These are phyloP conservation scores for Electrona antarctica DNA, from an alignment of 2,113 vertebrate genomes.

Conservation along the genomic window DNA sequence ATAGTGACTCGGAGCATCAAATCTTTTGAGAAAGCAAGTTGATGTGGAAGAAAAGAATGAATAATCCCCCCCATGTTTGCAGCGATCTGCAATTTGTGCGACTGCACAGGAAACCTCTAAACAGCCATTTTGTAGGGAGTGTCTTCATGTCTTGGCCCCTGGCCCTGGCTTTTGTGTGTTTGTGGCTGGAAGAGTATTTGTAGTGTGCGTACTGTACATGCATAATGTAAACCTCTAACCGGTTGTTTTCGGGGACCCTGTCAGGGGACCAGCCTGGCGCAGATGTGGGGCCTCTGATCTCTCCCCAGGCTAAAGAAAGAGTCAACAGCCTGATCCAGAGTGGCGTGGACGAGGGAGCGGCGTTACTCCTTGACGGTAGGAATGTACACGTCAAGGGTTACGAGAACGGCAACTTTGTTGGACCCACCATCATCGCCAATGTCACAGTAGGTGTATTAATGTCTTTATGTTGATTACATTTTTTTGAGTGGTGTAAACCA, in stretches of 20 bases:
- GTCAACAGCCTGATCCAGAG: constrained; percentile 90
- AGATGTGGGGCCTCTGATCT: constrained; percentile 94
- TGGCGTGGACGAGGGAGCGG: constrained; percentile 90
- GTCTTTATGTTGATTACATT: background rate
- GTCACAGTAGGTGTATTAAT: constrained; percentile 83
- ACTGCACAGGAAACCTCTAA: constrained; percentile 63
- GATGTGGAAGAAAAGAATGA: constrained; percentile 44
- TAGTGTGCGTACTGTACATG: constrained; percentile 24
- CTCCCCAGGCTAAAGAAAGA: constrained; percentile 87
- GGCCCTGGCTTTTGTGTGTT: constrained; percentile 43
- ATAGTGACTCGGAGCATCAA: constrained; percentile 58
- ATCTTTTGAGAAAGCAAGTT: constrained; percentile 45
- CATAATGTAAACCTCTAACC: constrained; percentile 56
- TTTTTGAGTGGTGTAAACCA: too few relatives aligned
- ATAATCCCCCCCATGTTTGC: constrained; percentile 33
- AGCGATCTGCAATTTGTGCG: constrained; percentile 43
- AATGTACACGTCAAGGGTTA: constrained; percentile 91
- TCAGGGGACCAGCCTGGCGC: constrained; percentile 95
- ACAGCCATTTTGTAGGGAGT: constrained; percentile 62
- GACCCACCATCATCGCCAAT: constrained; percentile 88
- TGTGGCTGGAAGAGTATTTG: constrained; percentile 35
- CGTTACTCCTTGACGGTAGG: constrained; percentile 90
- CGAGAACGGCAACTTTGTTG: constrained; percentile 95
- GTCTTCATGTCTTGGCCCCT: constrained; percentile 59
- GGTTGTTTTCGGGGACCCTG: constrained; percentile 60